These are phyloP conservation scores for Leucophenga montana DNA, from an alignment of 2,888 invertebrate genomes.

Conservation along the genomic window DNA sequence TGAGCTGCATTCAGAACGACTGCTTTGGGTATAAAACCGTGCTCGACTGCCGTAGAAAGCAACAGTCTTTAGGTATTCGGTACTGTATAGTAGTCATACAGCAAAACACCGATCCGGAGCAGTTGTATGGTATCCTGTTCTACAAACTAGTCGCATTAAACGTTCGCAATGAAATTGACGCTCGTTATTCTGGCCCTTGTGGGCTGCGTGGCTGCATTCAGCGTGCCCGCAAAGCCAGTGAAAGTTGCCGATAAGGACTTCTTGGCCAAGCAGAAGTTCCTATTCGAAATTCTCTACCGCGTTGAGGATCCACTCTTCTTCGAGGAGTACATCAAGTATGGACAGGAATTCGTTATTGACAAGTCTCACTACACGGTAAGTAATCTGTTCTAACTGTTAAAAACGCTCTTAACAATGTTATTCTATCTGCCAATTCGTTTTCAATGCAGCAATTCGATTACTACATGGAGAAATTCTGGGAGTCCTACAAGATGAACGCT, in stretches of 20 bases:
- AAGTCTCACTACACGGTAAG: slow-evolving; percentile 56
- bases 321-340: slow-evolving; percentile 65
- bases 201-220: slow-evolving; percentile 60
- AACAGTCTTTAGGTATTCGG: slow-evolving; percentile 68
- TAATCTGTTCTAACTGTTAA: too few relatives aligned
- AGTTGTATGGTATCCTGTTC: slow-evolving; percentile 40
- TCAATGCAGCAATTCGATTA: slow-evolving; percentile 53
- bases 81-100: slow-evolving; percentile 38
- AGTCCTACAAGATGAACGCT: slow-evolving; percentile 68
- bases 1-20: neutral
- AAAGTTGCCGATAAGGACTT: slow-evolving; percentile 60
- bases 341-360: slow-evolving; percentile 49
- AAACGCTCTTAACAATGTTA: neutral
- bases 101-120: slow-evolving; percentile 59
- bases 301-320: slow-evolving; percentile 60
- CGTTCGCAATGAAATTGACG: slow-evolving; percentile 60
- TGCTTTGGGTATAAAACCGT: slow-evolving; percentile 50
- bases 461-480: slow-evolving; percentile 64
- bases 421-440: neutral
- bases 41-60: slow-evolving; percentile 31
- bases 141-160: slow-evolving; percentile 28
- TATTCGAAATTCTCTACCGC: slow-evolving; percentile 61
- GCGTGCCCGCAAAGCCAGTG: slow-evolving; percentile 50
- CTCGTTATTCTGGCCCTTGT: slow-evolving; percentile 64
- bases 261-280: slow-evolving; percentile 62